Percentiles rank a stretch among this genome's conserved stretches.
Evolutionary conservation across 2,797 vertebrate species (phyloP).

Genomic region (Neosilurus mollespiculum): DNA sequence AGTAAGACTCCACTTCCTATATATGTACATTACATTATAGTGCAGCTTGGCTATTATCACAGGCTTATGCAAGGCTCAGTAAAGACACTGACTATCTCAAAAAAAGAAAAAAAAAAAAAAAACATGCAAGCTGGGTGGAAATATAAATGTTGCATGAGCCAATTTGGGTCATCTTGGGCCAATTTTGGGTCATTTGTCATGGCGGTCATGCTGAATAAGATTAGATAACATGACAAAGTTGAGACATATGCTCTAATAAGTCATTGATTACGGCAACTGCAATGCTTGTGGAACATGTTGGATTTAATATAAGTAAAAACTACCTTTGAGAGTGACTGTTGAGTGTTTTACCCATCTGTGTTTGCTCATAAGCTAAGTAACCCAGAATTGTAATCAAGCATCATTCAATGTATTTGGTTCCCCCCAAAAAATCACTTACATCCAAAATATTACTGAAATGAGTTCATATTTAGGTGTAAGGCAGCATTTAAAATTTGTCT

Average conservation of each 20-base stretch:
- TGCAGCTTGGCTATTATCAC: not conserved
- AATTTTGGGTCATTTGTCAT: not conserved
- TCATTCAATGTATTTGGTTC: not conserved
- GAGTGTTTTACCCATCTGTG: not conserved
- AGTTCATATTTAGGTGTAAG: conserved; percentile 11
- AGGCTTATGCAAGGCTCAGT: not conserved
- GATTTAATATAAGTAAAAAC: conserved; percentile 13
- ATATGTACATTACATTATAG: not conserved
- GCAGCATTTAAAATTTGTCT: conserved; percentile 37
- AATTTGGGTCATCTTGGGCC: not conserved
- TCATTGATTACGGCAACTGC: not conserved
- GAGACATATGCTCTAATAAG: not conserved
- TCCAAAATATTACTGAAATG: not conserved
- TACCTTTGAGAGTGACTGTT: not conserved
- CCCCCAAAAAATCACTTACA: not conserved
- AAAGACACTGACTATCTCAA: not conserved
- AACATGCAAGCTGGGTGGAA: conserved; percentile 2
- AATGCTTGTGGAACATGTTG: not conserved
- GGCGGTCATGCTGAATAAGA: not conserved
- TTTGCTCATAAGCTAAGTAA: conserved; percentile 10
- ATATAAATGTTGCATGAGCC: not conserved
- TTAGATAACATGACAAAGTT: not conserved
- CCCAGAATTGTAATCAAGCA: not conserved
- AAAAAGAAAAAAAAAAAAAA: not conserved
- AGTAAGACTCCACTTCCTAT: conserved; percentile 71